Base-by-base conservation (phyloP, 2,888 invertebrate species). In the Microctonus brassicae region DNA sequence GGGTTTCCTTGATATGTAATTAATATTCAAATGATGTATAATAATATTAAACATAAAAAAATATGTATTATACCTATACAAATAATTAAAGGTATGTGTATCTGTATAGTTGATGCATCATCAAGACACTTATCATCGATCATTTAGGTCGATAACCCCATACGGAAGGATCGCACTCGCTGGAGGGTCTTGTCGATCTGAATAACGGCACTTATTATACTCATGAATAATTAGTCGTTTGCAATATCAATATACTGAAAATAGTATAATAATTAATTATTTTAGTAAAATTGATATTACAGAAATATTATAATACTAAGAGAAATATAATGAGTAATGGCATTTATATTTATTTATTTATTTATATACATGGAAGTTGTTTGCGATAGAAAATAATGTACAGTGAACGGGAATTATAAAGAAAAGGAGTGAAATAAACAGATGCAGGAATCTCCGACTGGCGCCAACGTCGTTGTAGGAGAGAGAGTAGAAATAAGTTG, bases 361-460 rank as follows among this genome's bases (percentile, higher is more conserved):
- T n/a, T 66, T 24, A 39, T 53, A 64, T 7, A 47, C 29, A 22
- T 22, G 36, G 47, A 5, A 47, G 17, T 17, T 17, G 17, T 47
- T 47, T 47, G 47, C 17, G 47, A 47, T 47, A 36, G 39, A 47
- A 47, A 58, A 57, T 60, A 55, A 47, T 29, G 47, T 58, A 20
- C 17, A 39, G 60, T 63, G 60, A 65, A 61, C 36, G 42, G 11
- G 33, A 24, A 61, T 58, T 69, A 73, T 67, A 26, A 73, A 68
- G 29, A 69, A 74, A 69, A 69, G 67, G 62, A 72, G 71, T 76
- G 75, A 77, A 79, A 80, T 82, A 85, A 83, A 81, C 82, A 82
- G 83, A 85, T 84, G 84, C 85, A 86, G 85, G 85, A 85, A 86
- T 86, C 80, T 77, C 76, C 76, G 75, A 77, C 81, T 81, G 85